phyloP scores from a whole-genome alignment of 2,113 vertebrate species.

The Machaerirhynchus nigripectus region DNA sequence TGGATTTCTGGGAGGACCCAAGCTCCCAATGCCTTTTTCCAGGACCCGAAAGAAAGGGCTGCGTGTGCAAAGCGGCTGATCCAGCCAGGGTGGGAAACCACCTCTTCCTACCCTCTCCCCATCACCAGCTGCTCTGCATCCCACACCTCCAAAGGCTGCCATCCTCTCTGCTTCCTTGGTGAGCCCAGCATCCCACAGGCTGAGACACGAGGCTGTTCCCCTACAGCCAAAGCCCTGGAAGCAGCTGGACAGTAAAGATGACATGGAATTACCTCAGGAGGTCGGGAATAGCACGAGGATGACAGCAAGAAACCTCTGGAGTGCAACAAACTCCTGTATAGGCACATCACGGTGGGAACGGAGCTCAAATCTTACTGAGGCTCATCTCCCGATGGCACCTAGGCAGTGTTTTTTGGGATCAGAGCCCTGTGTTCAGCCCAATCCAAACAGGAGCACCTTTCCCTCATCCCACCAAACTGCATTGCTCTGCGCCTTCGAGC shows the following conservation, averaged over 20 bases:
- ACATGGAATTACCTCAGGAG: rapidly evolving
- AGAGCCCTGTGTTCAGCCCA: not conserved
- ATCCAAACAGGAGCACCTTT: not conserved
- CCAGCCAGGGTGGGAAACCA: not conserved
- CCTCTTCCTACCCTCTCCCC: not conserved
- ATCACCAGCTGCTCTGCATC: too few species aligned
- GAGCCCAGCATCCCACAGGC: not conserved
- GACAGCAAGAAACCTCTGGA: not conserved
- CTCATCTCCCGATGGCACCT: not conserved
- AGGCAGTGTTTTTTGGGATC: not conserved
- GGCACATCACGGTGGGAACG: rapidly evolving
- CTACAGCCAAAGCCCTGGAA: not conserved
- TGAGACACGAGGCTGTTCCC: not conserved
- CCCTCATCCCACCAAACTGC: not conserved
- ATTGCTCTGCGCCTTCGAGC: rapidly evolving
- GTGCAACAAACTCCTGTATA: not conserved
- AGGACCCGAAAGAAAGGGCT: not conserved
- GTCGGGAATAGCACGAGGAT: not conserved
- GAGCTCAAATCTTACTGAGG: not conserved
- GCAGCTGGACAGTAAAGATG: not conserved
- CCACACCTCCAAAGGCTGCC: not conserved
- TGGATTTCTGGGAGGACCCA: not conserved
- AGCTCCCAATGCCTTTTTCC: not conserved
- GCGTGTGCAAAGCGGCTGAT: rapidly evolving
- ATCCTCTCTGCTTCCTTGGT: not conserved